Evolutionary conservation across 2,797 vertebrate genomes (phyloP), one percentile per base, ranked within the genome.

Genomic region (Lacerta agilis): DNA sequence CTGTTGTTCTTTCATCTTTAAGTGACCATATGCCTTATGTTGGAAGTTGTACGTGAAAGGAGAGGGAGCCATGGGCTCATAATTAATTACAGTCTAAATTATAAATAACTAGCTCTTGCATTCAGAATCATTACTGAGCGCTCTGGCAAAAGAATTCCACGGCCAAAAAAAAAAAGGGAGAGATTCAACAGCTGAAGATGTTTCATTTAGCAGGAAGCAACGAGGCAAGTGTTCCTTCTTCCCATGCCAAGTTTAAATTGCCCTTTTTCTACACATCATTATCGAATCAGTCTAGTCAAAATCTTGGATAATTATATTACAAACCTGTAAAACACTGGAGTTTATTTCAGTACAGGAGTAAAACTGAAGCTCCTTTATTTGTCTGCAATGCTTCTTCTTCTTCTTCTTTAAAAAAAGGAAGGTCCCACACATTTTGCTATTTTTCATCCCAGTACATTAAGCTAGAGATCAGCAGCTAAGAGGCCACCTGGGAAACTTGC

Each of bases 261-360:
- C 90, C 93, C 92, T 95, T 94, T 94, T 95, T 94, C 94, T 94
- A 91, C 85, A 89, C 89, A 93, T 94, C 92, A 94, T 95, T 95
- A 96, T 94, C 89, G 66, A 95, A 94, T 95, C 94, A 94, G 92
- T 94, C 92, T 94, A 95, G 94, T 94, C 95, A 95, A 96, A 96
- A 95, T 92, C 94, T 87, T 85, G 79, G 61, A 86, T 95, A 94
- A 95, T 94, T 95, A 94, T 90, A 90, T 95, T 93, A 95, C 93
- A 91, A 94, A 95, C 92, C 78, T 89, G 86, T 87, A 87, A 87
- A 92, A 93, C 89, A 43, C 41, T 77, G 43, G 64, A 45, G 61
- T 86, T 82, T 85, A 43, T 86, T 82, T 77, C 79, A 67, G 43
- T 61, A 49, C 5, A 55, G 43, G 71, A n/a, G 67, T 55, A 17